Evolutionary conservation across 2,113 vertebrate genomes (phyloP), one percentile per base, ranked within the genome.

Genomic region (Aviceda subcristata): DNA sequence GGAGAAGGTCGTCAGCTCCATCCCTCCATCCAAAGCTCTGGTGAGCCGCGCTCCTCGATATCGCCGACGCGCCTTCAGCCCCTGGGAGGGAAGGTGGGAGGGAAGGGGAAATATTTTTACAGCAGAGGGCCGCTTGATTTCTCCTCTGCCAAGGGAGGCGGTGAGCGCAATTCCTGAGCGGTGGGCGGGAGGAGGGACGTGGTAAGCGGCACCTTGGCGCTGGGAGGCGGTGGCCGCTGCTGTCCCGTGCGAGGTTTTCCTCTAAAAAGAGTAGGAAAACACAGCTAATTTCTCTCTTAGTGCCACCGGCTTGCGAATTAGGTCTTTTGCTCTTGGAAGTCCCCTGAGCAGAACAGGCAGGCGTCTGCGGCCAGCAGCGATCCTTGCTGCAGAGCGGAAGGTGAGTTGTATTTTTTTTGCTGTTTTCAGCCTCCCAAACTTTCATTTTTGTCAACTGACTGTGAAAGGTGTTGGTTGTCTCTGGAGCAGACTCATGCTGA

Each of bases 101-200:
- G 86, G 77, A 72, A 63, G 51, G 68, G 41, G 11, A 32, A 78
- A 39, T 55, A 38, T 71, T 88, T 92, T 77, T 60, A 46, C 24
- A 77, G 64, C 41, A 53, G 45, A 23, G 38, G 64, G 41, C 34
- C 1, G 2, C 76, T 83, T 48, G n/a, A 56, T 88, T 79, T 63
- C 38, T 30, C 22, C 4, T 22, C 34, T 48, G 0, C 13, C 67
- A 16, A 0, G 10, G 48, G 46, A 77, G 59, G 23, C 5, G 41
- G 73, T 1, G 7, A 64, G 55, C 1, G 0, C 17, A 43, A 4
- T 36, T 57, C 0, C 0, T 27, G 30, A 56, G 20, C 0, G 1
- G n/a, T 19, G 34, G 27, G 50, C 38, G 45, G 57, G 26, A 85
- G 50, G 19, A 62, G 14, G 10, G 20, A 30, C 1, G 16, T 32